Evolutionary conservation across 2,888 invertebrate genomes (phyloP).

Genomic region (Barypeithes pellucidus): DNA sequence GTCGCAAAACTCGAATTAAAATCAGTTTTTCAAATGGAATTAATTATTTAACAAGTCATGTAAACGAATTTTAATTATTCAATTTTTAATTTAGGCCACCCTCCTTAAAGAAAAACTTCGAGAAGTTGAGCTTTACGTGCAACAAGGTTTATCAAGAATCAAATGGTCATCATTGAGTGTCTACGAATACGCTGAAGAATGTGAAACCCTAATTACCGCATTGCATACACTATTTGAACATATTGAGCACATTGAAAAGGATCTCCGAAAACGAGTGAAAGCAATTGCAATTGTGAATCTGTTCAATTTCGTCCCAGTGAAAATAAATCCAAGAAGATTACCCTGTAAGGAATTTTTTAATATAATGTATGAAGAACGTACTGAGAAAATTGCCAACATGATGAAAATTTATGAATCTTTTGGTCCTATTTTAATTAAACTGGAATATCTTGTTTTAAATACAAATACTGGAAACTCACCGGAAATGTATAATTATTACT

Average conservation of each 20-base stretch:
- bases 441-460: slow-evolving; percentile 88
- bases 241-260: slow-evolving; percentile 79
- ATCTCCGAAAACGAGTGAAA: slow-evolving; percentile 75
- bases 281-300: slow-evolving; percentile 75
- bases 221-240: slow-evolving; percentile 80
- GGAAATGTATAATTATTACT: slow-evolving; percentile 85
- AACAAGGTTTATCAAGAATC: slow-evolving; percentile 87
- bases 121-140: slow-evolving; percentile 82
- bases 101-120: slow-evolving; percentile 80
- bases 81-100: slow-evolving; percentile 71
- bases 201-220: slow-evolving; percentile 74
- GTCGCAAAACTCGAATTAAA: too few relatives aligned
- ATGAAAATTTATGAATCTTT: slow-evolving; percentile 84
- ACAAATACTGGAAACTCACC: slow-evolving; percentile 83
- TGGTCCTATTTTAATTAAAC: slow-evolving; percentile 87
- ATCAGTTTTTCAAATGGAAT: too few relatives aligned
- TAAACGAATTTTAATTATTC: not conserved
- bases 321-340: slow-evolving; percentile 58
- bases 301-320: slow-evolving; percentile 69
- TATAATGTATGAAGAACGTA: slow-evolving; percentile 79
- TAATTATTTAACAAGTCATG: not conserved
- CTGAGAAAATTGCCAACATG: slow-evolving; percentile 79
- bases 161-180: slow-evolving; percentile 92
- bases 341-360: slow-evolving; percentile 79
- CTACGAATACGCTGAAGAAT: slow-evolving; percentile 78